Evolutionary conservation across 2,888 invertebrate species (phyloP).

Genomic region (Toxonevra muliebris): DNA sequence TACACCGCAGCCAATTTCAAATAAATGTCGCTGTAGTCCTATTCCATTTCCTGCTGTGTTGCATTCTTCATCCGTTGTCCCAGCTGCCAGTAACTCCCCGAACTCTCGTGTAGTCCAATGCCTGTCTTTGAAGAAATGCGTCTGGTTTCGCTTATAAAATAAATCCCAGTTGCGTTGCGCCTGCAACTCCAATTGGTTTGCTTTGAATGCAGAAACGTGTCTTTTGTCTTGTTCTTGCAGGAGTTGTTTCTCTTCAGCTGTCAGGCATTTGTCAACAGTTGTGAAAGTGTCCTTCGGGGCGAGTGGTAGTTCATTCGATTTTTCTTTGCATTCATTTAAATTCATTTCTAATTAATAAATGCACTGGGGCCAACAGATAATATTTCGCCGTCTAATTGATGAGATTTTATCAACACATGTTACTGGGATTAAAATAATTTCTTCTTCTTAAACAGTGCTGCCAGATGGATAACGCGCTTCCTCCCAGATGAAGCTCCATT

Average conservation of each 20-base stretch:
- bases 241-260: conserved; percentile 70
- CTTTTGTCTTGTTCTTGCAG: conserved; percentile 76
- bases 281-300: conserved; percentile 16
- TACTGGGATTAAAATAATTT: too few relatives aligned
- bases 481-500: too few relatives aligned
- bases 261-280: conserved; percentile 49
- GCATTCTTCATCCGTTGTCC: conserved; percentile 16
- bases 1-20: conserved; percentile 94
- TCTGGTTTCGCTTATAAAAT: conserved; percentile 95
- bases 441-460: too few relatives aligned
- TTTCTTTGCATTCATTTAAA: too few relatives aligned
- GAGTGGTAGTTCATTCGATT: not conserved
- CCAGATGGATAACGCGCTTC: too few relatives aligned
- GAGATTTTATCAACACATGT: too few relatives aligned
- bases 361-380: too few relatives aligned
- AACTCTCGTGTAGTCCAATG: conserved; percentile 98
- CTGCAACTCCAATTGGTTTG: conserved; percentile 79
- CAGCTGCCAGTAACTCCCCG: conserved; percentile 75
- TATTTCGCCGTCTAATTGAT: too few relatives aligned
- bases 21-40: conserved; percentile 38
- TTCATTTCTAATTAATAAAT: too few relatives aligned
- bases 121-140: conserved; percentile 92
- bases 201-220: conserved; percentile 77
- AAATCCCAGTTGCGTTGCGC: conserved; percentile 94
- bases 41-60: not conserved